phyloP scores from a whole-genome alignment of 1,140 invertebrate genomes.

The Saxidomus purpurata region DNA sequence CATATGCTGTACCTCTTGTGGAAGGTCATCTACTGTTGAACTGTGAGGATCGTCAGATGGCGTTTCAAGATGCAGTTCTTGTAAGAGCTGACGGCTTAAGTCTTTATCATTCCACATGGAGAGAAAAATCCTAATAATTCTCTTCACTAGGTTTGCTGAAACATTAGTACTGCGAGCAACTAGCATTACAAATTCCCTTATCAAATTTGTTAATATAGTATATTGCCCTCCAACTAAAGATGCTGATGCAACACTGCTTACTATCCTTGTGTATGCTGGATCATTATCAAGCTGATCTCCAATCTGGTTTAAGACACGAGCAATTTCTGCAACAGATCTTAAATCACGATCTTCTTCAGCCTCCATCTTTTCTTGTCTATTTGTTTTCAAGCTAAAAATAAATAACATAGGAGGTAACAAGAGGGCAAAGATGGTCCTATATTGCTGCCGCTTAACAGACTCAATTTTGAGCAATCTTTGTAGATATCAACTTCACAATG shows the following conservation, averaged over 20 bases:
- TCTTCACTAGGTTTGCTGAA: neutral
- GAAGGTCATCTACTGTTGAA: neutral
- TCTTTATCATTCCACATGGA: slow-evolving; percentile 15
- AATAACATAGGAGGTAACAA: too few species aligned
- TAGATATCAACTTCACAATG: too few species aligned
- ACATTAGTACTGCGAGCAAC: neutral
- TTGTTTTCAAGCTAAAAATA: too few species aligned
- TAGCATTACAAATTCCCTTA: neutral
- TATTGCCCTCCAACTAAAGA: neutral
- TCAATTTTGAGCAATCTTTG: too few species aligned
- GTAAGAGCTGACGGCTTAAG: neutral
- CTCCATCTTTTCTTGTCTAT: too few species aligned
- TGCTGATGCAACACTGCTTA: neutral
- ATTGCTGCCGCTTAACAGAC: too few species aligned
- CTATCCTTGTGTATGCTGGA: neutral
- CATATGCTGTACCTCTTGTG: neutral
- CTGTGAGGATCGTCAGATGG: neutral
- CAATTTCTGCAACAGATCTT: neutral
- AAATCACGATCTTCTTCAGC: neutral
- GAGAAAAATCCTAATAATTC: slow-evolving; percentile 13
- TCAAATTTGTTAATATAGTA: neutral
- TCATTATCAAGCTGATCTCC: slow-evolving; percentile 7
- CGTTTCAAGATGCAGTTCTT: slow-evolving; percentile 1
- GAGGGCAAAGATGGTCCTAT: too few species aligned
- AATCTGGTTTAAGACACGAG: neutral